Conservation (phyloP, 2,888 invertebrate species). For the Exocentrus adspersus region DNA sequence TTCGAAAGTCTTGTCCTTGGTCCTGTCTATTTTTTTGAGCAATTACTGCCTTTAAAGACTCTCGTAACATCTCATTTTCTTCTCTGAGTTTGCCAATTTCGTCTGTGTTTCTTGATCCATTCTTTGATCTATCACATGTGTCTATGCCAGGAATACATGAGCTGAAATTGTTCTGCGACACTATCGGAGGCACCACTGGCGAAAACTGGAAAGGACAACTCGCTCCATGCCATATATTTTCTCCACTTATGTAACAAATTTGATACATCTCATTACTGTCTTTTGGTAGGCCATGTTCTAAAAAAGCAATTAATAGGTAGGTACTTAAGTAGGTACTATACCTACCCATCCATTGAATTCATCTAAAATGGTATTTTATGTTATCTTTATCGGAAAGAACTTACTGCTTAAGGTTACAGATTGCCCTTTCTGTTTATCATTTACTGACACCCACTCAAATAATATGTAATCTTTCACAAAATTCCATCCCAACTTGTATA, state of each 20-base stretch:
- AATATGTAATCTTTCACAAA: slow-evolving; percentile 58
- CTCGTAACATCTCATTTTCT: slow-evolving; percentile 51
- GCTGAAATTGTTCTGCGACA: slow-evolving; percentile 18
- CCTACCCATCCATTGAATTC: too few species aligned
- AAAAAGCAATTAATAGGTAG: too few species aligned
- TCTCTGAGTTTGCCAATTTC: slow-evolving; percentile 43
- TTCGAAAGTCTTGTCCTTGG: slow-evolving; percentile 24
- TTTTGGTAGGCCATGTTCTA: slow-evolving; percentile 56
- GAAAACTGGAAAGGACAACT: slow-evolving; percentile 58
- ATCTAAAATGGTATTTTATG: background rate
- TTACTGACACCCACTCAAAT: slow-evolving; percentile 57
- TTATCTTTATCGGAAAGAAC: slow-evolving; percentile 29
- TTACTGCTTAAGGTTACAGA: slow-evolving; percentile 55
- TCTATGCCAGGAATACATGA: background rate
- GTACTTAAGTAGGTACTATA: too few species aligned
- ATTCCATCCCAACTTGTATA: slow-evolving; percentile 60
- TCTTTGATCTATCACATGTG: slow-evolving; percentile 11
- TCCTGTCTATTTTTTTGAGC: slow-evolving; percentile 31
- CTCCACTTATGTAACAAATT: slow-evolving; percentile 58
- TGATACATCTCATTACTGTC: slow-evolving; percentile 56
- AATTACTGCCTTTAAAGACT: slow-evolving; percentile 46
- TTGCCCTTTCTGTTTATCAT: slow-evolving; percentile 12
- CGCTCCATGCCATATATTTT: slow-evolving; percentile 58
- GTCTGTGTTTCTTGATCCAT: background rate
- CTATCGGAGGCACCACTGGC: slow-evolving; percentile 27